Evolutionary conservation across 2,113 vertebrate genomes (phyloP).

Genomic region (Amphiprion ocellaris): DNA sequence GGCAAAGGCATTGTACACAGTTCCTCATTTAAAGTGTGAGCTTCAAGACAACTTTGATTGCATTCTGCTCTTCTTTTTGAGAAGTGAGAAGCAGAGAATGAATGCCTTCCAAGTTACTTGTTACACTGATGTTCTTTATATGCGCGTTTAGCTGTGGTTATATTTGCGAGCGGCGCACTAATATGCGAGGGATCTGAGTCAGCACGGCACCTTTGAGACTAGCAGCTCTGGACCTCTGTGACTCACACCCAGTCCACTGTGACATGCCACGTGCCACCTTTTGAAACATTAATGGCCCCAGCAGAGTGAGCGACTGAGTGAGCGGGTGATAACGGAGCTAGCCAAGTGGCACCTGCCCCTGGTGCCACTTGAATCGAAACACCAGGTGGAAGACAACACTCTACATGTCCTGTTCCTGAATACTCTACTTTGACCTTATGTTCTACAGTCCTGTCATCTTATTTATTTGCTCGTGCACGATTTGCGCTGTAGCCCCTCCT

Average conservation of each 20-base stretch:
- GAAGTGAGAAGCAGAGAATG: background rate
- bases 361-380: slow-evolving; percentile 62
- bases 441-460: slow-evolving; percentile 45
- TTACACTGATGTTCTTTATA: background rate
- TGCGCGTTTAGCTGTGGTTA: slow-evolving; percentile 3
- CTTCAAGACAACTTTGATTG: slow-evolving; percentile 51
- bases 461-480: slow-evolving; percentile 27
- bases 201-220: background rate
- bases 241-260: slow-evolving; percentile 20
- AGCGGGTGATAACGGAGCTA: slow-evolving; percentile 66
- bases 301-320: slow-evolving; percentile 51
- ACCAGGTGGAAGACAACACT: slow-evolving; percentile 73
- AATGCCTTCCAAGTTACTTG: background rate
- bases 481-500: slow-evolving; percentile 5
- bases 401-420: slow-evolving; percentile 59
- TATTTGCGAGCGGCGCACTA: background rate
- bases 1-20: slow-evolving; percentile 35
- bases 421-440: slow-evolving; percentile 59
- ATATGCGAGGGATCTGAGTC: slow-evolving; percentile 44
- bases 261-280: slow-evolving; percentile 48
- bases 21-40: slow-evolving; percentile 51
- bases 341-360: slow-evolving; percentile 60
- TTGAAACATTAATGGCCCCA: slow-evolving; percentile 63
- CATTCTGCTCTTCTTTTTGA: slow-evolving; percentile 15
- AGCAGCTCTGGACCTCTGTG: slow-evolving; percentile 12